These are phyloP conservation scores for Ametastegia equiseti DNA, from an alignment of 2,888 invertebrate species.

Conservation along the genomic window DNA sequence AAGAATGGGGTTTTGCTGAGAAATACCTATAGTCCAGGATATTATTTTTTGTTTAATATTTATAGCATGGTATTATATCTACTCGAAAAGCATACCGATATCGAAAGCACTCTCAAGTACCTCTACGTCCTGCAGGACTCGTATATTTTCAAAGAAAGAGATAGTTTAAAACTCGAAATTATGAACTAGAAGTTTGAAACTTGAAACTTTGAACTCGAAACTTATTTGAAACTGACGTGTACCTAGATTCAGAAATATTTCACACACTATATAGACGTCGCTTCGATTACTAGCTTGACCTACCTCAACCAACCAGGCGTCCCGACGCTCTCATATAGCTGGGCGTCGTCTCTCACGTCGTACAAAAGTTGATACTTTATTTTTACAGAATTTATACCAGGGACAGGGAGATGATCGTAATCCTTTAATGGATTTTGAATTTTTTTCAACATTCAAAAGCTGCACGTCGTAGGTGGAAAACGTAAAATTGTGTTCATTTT, in stretches of 20 bases:
- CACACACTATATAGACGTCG: neutral
- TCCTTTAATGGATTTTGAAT: neutral
- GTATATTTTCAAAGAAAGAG: neutral
- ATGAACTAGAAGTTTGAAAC: neutral
- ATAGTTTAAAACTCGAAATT: neutral
- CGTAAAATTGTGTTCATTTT: too few relatives aligned
- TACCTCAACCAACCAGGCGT: neutral
- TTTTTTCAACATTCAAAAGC: neutral
- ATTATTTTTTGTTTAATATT: conserved; percentile 24
- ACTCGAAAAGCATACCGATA: neutral
- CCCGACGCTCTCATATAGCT: neutral
- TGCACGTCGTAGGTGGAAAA: neutral
- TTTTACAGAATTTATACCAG: neutral
- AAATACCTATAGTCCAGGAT: neutral
- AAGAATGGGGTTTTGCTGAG: neutral
- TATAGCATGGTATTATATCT: neutral
- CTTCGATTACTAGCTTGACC: conserved; percentile 7
- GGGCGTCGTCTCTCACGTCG: neutral
- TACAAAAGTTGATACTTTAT: neutral
- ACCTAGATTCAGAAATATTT: neutral
- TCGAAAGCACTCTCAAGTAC: neutral
- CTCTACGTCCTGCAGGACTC: too few relatives aligned
- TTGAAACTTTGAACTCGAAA: neutral
- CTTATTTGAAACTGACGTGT: neutral
- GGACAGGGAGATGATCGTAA: neutral